Evolutionary conservation across 2,888 invertebrate species (phyloP).

Genomic region (Chirona hameri): DNA sequence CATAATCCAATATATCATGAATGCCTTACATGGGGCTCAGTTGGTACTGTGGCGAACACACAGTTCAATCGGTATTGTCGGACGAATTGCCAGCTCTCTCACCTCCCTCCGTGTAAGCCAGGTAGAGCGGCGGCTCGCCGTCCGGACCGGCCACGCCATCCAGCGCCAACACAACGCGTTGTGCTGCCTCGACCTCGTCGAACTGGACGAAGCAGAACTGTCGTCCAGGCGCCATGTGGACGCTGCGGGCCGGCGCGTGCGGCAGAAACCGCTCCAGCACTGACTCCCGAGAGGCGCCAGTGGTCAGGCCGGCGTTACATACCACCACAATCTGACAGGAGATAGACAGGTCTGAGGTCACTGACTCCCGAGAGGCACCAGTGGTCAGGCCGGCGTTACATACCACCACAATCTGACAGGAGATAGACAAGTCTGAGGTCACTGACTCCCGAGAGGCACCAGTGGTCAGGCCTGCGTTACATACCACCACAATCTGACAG

Average conservation of each 20-base stretch:
- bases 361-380: too few relatives aligned
- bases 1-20: too few relatives aligned
- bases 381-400: too few relatives aligned
- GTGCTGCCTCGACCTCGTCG: neutral
- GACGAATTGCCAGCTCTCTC: neutral
- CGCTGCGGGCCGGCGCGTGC: neutral
- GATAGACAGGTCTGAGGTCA: too few relatives aligned
- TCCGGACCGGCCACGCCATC: neutral
- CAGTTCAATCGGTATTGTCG: neutral
- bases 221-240: neutral
- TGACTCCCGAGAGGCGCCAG: neutral
- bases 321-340: neutral
- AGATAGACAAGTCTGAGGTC: too few relatives aligned
- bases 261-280: neutral
- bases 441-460: too few relatives aligned
- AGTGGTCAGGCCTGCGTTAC: too few relatives aligned
- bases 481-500: too few relatives aligned
- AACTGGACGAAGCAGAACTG: constrained; percentile 12
- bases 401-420: too few relatives aligned
- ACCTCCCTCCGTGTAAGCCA: neutral
- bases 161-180: neutral
- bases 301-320: neutral
- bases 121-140: neutral
- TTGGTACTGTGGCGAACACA: too few relatives aligned
- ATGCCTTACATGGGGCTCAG: too few relatives aligned